Evolutionary conservation across 2,797 vertebrate species (phyloP), one percentile per base, ranked within the genome.

Genomic region (Acanthopagrus latus): DNA sequence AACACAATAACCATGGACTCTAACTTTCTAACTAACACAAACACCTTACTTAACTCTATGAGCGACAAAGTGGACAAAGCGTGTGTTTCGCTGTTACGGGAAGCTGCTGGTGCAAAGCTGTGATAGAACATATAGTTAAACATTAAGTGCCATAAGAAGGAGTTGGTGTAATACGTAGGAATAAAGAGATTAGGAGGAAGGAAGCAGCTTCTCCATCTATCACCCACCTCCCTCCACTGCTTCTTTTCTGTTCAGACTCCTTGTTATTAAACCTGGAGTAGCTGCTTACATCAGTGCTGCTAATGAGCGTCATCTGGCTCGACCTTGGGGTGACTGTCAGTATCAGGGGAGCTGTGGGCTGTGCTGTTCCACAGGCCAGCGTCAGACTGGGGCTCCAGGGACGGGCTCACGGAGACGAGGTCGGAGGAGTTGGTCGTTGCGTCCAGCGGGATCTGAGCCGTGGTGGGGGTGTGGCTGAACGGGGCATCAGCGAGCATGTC

Each of bases 301-400:
- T 92, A 89, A 20, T 88, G 86, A 41, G 73, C 43, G 8, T 79
- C 59, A 3, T 69, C 66, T 1, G 81, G 82, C 58, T 85, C 54
- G 0, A 47, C 75, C 47, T 8, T 78, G 0, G 79, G 60, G 56
- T 55, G 48, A 2, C 71, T 78, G 63, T 78, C 71, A 4, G 79
- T 66, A 27, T 85, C 86, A 76, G 71, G 54, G 1, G 81, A 60
- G 69, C 44, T 65, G 55, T 76, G 78, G 14, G 68, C 68, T 3
- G 89, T 90, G 86, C 75, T 66, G 87, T 92, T 92, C 78, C 78
- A 83, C 47, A 5, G 47, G 50, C 33, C 55, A 0, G 52, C 64
- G 0, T 88, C 85, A 1, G 59, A 67, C 62, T 73, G 83, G 17
- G 70, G 73, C 54, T 86, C 86, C 76, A 76, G 51, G 7, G 90